These are phyloP conservation scores for Pogonocherus hispidulus DNA, from an alignment of 2,888 invertebrate species.

Conservation along the genomic window DNA sequence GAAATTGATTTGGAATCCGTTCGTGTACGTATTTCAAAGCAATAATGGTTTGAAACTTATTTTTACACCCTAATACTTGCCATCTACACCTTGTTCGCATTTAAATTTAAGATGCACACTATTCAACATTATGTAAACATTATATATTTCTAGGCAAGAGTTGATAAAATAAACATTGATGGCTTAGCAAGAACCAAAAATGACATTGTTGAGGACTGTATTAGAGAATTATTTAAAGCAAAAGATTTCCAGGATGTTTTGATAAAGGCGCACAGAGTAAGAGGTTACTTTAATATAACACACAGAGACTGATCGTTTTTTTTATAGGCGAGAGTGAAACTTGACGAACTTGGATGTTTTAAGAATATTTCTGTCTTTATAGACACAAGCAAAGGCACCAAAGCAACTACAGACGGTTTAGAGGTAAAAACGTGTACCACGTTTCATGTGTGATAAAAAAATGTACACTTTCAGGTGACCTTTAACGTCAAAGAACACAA, in stretches of 20 bases:
- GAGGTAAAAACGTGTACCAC: slow-evolving; percentile 72
- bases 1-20: slow-evolving; percentile 72
- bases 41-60: too few relatives aligned
- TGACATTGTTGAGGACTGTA: slow-evolving; percentile 85
- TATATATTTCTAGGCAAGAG: slow-evolving; percentile 80
- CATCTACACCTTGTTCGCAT: neutral
- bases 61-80: neutral
- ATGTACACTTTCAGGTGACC: slow-evolving; percentile 75
- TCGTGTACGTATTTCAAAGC: slow-evolving; percentile 62
- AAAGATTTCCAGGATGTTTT: slow-evolving; percentile 89
- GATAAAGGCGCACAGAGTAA: slow-evolving; percentile 76
- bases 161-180: slow-evolving; percentile 88
- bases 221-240: slow-evolving; percentile 87
- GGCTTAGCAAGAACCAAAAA: slow-evolving; percentile 90
- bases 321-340: slow-evolving; percentile 77
- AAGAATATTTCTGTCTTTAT: slow-evolving; percentile 87
- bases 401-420: slow-evolving; percentile 83
- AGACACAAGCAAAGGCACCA: slow-evolving; percentile 86
- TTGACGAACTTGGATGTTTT: slow-evolving; percentile 91
- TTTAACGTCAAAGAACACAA: slow-evolving; percentile 89
- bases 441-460: slow-evolving; percentile 5
- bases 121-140: too few relatives aligned
- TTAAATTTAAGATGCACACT: too few relatives aligned
- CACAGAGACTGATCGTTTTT: neutral
- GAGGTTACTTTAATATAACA: neutral